Conservation (phyloP, 2,113 vertebrate species). For the Petaurus breviceps region DNA sequence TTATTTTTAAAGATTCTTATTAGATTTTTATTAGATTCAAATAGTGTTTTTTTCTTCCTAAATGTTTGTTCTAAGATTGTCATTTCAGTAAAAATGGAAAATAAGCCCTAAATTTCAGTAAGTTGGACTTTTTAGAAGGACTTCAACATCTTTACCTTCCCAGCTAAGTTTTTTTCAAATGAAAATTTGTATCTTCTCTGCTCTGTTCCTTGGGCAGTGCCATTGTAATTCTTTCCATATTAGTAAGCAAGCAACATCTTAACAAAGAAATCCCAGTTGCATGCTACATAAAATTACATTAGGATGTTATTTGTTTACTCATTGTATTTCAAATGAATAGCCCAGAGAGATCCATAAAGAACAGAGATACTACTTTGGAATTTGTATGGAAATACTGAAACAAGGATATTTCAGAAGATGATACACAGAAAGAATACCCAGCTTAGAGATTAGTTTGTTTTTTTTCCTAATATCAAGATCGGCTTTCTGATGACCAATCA, state of each 20-base stretch:
- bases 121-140: conserved; percentile 47
- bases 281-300: rapidly evolving
- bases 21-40: conserved; percentile 69
- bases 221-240: conserved; percentile 6
- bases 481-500: conserved; percentile 4
- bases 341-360: conserved; percentile 1
- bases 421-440: neutral
- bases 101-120: neutral
- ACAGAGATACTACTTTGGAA: conserved; percentile 9
- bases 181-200: conserved; percentile 45
- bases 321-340: neutral
- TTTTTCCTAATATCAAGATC: neutral
- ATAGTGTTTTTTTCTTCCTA: conserved; percentile 47
- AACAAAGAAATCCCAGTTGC: rapidly evolving
- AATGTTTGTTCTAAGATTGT: conserved; percentile 62
- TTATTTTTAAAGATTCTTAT: conserved; percentile 63
- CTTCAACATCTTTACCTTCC: neutral
- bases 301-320: neutral
- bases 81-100: conserved; percentile 15
- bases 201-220: conserved; percentile 36
- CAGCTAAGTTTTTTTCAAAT: conserved; percentile 64
- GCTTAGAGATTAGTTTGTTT: neutral
- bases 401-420: conserved; percentile 40
- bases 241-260: neutral
- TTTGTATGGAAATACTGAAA: conserved; percentile 4